These are phyloP conservation scores for Xylota sylvarum DNA, from an alignment of 2,888 invertebrate genomes.

Conservation along the genomic window DNA sequence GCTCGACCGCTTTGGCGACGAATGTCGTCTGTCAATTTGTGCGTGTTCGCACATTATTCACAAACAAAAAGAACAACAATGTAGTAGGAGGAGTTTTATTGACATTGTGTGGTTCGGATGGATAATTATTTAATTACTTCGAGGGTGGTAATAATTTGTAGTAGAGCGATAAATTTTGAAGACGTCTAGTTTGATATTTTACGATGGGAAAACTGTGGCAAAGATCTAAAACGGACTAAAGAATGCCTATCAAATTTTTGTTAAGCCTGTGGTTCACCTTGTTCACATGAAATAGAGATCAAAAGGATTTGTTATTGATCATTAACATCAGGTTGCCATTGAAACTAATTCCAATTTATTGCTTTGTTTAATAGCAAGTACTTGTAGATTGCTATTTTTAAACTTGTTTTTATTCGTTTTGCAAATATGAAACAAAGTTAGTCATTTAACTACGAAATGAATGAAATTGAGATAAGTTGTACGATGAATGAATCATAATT, in stretches of 20 bases:
- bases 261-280: constrained; percentile 21
- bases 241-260: constrained; percentile 28
- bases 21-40: constrained; percentile 60
- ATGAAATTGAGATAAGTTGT: too few species aligned
- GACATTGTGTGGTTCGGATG: constrained; percentile 14
- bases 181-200: constrained; percentile 27
- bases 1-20: constrained; percentile 49
- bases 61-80: constrained; percentile 5
- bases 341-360: constrained; percentile 32
- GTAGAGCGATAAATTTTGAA: constrained; percentile 32
- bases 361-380: background rate
- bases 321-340: constrained; percentile 24
- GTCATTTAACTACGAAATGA: too few species aligned
- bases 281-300: constrained; percentile 15
- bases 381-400: background rate
- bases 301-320: constrained; percentile 24
- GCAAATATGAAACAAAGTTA: background rate
- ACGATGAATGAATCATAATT: too few species aligned
- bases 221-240: constrained; percentile 1
- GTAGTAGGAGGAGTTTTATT: constrained; percentile 49
- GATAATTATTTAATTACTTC: constrained; percentile 63
- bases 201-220: constrained; percentile 33
- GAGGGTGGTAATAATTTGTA: constrained; percentile 35
- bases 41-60: constrained; percentile 62
- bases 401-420: background rate